Conservation (phyloP, 2,113 vertebrate species). For the Cariama cristata region DNA sequence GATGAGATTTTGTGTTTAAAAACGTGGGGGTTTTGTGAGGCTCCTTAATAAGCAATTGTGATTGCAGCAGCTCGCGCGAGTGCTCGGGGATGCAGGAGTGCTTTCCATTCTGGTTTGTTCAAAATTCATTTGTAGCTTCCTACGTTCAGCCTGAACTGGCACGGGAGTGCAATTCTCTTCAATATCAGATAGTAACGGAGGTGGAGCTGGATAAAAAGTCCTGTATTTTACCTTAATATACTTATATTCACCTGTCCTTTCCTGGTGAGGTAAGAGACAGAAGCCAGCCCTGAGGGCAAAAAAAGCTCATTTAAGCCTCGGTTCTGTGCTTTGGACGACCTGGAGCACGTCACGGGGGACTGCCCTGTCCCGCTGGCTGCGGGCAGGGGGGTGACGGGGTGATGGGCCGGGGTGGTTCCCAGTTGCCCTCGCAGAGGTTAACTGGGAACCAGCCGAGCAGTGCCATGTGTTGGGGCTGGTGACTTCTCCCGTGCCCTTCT, state of each 20-base stretch:
- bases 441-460: neutral
- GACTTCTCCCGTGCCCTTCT: neutral
- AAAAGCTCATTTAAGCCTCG: neutral
- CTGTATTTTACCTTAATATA: neutral
- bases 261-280: neutral
- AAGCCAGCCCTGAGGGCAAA: neutral
- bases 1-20: neutral
- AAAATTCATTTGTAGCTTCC: neutral
- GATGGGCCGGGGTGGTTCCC: rapidly evolving
- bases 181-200: neutral
- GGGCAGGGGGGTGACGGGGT: rapidly evolving
- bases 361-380: neutral
- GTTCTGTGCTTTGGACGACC: rapidly evolving
- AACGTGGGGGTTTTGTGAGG: neutral
- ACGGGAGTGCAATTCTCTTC: neutral
- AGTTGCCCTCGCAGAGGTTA: neutral
- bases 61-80: neutral
- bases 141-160: neutral
- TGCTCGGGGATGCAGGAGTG: neutral
- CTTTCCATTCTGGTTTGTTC: neutral
- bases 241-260: neutral
- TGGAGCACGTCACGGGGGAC: rapidly evolving
- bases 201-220: neutral
- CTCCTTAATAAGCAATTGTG: neutral
- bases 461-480: neutral